Evolutionary conservation across 92 coral and sea anemone species (phyloP).

Genomic region (Diadumene lineata): DNA sequence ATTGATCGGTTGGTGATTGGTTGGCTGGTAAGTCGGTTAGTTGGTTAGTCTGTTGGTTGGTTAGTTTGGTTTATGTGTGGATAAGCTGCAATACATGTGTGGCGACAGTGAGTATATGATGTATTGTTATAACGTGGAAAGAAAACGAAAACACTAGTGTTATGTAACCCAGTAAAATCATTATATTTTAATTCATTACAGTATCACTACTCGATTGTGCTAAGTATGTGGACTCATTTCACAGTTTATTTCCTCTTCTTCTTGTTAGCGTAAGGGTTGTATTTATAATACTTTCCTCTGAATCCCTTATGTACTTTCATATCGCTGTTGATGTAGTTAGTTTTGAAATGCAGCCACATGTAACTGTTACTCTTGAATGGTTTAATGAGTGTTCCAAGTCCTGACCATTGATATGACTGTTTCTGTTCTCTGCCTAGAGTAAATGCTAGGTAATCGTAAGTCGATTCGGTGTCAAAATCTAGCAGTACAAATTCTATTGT

Average conservation of each 20-base stretch:
- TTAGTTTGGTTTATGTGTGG: neutral
- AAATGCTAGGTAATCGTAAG: slow-evolving; percentile 49
- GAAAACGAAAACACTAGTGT: no score
- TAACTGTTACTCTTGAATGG: slow-evolving; percentile 37
- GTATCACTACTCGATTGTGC: neutral
- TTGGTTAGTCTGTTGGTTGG: neutral
- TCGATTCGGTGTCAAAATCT: slow-evolving; percentile 64
- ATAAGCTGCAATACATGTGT: no score
- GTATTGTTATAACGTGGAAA: no score
- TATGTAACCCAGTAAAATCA: neutral
- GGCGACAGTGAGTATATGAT: no score
- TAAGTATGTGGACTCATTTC: neutral
- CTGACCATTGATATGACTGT: slow-evolving; percentile 45
- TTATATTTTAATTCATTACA: neutral
- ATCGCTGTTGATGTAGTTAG: slow-evolving; percentile 32
- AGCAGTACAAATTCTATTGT: slow-evolving; percentile 57
- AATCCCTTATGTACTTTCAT: slow-evolving; percentile 52
- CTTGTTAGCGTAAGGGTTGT: slow-evolving; percentile 9
- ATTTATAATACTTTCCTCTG: slow-evolving; percentile 27
- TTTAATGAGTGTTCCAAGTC: slow-evolving; percentile 39
- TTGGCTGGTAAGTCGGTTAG: neutral
- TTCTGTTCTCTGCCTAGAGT: slow-evolving; percentile 14
- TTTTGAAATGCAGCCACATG: slow-evolving; percentile 70
- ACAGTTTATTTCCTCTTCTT: slow-evolving; percentile 15
- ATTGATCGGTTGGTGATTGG: neutral